A percentile compares a stretch with the other conserved stretches of the same genome.
These are phyloP conservation scores for Nicator chloris DNA, from an alignment of 2,113 vertebrate genomes.

Conservation along the genomic window DNA sequence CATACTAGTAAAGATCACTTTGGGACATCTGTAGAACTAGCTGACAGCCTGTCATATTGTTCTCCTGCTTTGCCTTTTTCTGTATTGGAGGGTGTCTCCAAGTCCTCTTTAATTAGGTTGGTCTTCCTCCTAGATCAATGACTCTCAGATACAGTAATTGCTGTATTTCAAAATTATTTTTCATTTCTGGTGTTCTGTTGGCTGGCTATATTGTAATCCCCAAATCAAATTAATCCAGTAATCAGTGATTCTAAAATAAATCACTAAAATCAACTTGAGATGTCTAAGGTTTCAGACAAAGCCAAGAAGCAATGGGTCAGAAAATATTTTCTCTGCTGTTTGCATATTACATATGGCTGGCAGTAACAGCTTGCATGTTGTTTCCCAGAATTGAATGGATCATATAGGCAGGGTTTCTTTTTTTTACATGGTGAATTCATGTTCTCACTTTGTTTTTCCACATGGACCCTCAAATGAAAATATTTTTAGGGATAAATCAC, in stretches of 20 bases:
- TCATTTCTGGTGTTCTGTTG: background rate
- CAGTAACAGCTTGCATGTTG: background rate
- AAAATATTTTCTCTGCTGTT: background rate
- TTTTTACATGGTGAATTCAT: background rate
- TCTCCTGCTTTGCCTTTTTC: background rate
- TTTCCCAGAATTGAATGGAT: background rate
- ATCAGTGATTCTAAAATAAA: background rate
- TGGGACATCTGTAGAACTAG: background rate
- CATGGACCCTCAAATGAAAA: background rate
- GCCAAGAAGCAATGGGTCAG: background rate
- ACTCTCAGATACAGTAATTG: background rate
- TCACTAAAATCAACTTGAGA: background rate
- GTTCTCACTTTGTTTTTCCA: background rate
- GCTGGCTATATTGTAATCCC: background rate
- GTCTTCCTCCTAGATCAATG: background rate
- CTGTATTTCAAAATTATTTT: background rate
- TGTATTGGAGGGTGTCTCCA: background rate
- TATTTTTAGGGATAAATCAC: background rate
- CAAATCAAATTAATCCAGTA: background rate
- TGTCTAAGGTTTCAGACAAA: background rate
- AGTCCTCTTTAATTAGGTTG: background rate
- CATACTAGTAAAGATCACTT: background rate
- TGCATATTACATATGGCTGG: background rate
- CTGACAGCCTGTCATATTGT: background rate
- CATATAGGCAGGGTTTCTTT: background rate